Percentiles rank a stretch among this genome's conserved stretches.
Evolutionary conservation across 2,888 invertebrate species (phyloP).

Genomic region (Eudemis profundana): DNA sequence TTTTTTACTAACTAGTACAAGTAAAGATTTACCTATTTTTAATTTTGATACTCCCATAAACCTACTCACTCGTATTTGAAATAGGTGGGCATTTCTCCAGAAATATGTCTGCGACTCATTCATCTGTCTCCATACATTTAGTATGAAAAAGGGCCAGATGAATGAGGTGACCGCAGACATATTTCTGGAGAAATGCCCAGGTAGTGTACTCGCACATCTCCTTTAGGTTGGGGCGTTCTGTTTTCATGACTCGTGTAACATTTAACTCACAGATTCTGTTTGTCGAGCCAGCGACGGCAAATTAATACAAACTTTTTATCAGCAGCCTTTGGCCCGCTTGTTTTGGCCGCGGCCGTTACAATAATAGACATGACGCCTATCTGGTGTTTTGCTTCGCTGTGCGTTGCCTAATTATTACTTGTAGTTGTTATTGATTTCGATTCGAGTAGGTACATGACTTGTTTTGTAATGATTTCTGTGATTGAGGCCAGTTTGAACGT

Average conservation of each 20-base stretch:
- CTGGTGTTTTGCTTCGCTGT: constrained; percentile 47
- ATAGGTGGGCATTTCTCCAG: too few relatives aligned
- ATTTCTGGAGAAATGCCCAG: too few relatives aligned
- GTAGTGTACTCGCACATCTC: too few relatives aligned
- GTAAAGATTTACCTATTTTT: too few relatives aligned
- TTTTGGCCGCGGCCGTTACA: constrained; percentile 60
- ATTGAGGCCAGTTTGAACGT: neutral
- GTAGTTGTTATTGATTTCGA: constrained; percentile 46
- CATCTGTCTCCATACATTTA: too few relatives aligned
- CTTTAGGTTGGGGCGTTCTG: constrained; percentile 1
- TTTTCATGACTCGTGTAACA: constrained; percentile 47
- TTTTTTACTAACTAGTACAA: too few relatives aligned
- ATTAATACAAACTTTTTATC: constrained; percentile 75
- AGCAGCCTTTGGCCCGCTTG: constrained; percentile 63
- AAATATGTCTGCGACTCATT: too few relatives aligned
- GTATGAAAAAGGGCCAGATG: too few relatives aligned
- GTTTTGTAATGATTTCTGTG: constrained; percentile 7
- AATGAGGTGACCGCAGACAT: too few relatives aligned
- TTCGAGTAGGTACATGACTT: neutral
- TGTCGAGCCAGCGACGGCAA: constrained; percentile 56
- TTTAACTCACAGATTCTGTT: constrained; percentile 43
- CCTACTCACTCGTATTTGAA: too few relatives aligned
- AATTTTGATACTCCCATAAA: too few relatives aligned
- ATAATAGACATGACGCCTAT: constrained; percentile 56
- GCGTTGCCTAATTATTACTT: constrained; percentile 54